Base-by-base conservation (phyloP, 2,888 invertebrate species). In the Tillus elongatus region DNA sequence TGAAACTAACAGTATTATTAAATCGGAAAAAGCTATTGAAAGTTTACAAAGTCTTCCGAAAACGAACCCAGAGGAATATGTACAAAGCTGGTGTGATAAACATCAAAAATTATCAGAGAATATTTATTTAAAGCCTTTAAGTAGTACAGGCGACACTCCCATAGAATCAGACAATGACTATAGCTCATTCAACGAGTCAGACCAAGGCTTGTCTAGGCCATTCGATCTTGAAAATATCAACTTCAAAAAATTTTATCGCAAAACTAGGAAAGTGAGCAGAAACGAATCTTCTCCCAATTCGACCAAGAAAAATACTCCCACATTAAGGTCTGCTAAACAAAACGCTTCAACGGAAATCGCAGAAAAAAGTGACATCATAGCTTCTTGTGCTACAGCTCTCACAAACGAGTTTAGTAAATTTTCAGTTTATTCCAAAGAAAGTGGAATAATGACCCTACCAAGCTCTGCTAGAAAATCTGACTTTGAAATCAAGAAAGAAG, bases 81-180 rank as follows among this genome's bases (percentile, higher is more conserved):
- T 65, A 4, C 42, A 53, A 32, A 58, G 55, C 36, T 65, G 64
- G 64, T 63, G 61, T 40, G 50, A 53, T 30, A 57, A 51, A 12
- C 54, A 53, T 34, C 26, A 44, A n/a, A 37, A 44, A 27, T 9
- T 28, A 3, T 19, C 16, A 8, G n/a, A n/a, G n/a, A n/a, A n/a
- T n/a, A n/a, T 19, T n/a, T 19, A 19, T 19, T 13, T 14, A 35
- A 13, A 13, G 13, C 4, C 10, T 13, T 2, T 9, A 16, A 36
- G 35, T 13, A 13, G 15, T 14, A 9, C 36, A 1, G 40, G 36
- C 1, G 34, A 32, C 12, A 35, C 35, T n/a, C 32, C 45, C 3
- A 45, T 42, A 13, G 36, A 42, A 14, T 39, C 38, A 9, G 35
- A 45, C 4, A 41, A 42, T 12, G 49, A 42, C 19, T 54, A 54